Evolutionary conservation across 2,888 invertebrate genomes (phyloP).

Genomic region (Tortrix viridana): DNA sequence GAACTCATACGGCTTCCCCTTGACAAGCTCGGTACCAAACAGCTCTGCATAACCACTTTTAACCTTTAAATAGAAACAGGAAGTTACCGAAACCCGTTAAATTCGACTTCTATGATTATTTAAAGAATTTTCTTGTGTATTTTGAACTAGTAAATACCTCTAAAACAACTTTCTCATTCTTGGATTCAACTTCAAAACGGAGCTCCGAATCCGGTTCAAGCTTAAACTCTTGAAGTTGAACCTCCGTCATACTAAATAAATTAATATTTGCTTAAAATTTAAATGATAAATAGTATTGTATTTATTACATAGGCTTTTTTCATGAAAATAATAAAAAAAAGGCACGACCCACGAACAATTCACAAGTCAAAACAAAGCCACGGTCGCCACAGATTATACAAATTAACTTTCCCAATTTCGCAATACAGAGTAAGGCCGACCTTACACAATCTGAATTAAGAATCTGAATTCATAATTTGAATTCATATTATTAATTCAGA

Average conservation of each 20-base stretch:
- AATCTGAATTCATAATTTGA: too few species aligned
- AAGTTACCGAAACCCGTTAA: neutral
- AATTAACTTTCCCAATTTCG: too few species aligned
- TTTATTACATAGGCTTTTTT: too few species aligned
- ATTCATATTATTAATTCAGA: too few species aligned
- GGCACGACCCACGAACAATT: too few species aligned
- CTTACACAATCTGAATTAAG: too few species aligned
- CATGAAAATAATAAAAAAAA: too few species aligned
- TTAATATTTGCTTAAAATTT: neutral
- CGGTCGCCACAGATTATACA: too few species aligned
- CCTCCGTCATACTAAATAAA: slow-evolving; percentile 70
- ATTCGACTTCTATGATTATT: neutral
- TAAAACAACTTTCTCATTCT: slow-evolving; percentile 91
- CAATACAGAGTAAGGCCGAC: too few species aligned
- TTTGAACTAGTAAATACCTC: slow-evolving; percentile 78
- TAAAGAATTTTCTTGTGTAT: neutral
- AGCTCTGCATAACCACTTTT: slow-evolving; percentile 96
- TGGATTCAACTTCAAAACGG: slow-evolving; percentile 96
- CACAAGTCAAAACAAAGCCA: too few species aligned
- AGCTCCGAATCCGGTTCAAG: slow-evolving; percentile 94
- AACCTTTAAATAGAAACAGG: slow-evolving; percentile 80
- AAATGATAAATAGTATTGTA: neutral
- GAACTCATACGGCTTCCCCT: slow-evolving; percentile 96
- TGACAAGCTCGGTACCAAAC: slow-evolving; percentile 97
- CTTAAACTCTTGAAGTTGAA: slow-evolving; percentile 88